Evolutionary conservation across 1,140 invertebrate species (phyloP), one percentile per base, ranked within the genome.

Genomic region (Zaprionus ornatus): DNA sequence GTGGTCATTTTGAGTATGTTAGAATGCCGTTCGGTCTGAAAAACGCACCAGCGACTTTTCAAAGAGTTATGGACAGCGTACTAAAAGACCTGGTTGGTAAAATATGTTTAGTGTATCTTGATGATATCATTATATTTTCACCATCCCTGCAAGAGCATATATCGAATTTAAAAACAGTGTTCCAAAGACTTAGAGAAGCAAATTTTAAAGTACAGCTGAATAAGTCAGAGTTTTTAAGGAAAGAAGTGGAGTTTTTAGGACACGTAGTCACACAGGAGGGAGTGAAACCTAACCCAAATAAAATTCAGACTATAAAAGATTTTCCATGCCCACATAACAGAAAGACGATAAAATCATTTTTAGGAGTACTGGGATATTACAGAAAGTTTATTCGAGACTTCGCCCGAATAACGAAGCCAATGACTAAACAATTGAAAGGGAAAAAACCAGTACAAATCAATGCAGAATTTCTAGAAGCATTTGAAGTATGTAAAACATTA

Each of bases 361-460:
- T 12, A 32, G 32, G 32, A 32, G 32, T 32, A 32, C 32, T 32
- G 6, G 32, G 32, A 32, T 32, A 32, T 32, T 32, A 32, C 32
- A 32, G 32, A 32, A 32, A 32, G 32, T 65, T 65, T 48, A 72
- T 65, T 37, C 48, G 55, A 56, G 37, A 71, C 29, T 69, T 56
- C 35, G 50, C 52, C 17, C 35, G 15, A 25, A 56, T 64, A 42
- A 63, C 61, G 13, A 71, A 71, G 52, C 68, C 60, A n/a, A 21
- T 71, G 32, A 71, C 52, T 42, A 62, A 29, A 29, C 10, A 42
- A 42, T 62, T 62, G 37, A 70, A 62, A 54, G 57, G 32, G 59
- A 61, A 62, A 40, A 54, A n/a, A 32, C 32, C 32, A 32, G 32
- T 32, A 32, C 32, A 32, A 32, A 32, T 32, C 32, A 32, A 32